A percentile compares a stretch with the other conserved stretches of the same genome.
These are phyloP conservation scores for Drosophila ogumai DNA, from an alignment of 1,140 invertebrate genomes.

Conservation along the genomic window DNA sequence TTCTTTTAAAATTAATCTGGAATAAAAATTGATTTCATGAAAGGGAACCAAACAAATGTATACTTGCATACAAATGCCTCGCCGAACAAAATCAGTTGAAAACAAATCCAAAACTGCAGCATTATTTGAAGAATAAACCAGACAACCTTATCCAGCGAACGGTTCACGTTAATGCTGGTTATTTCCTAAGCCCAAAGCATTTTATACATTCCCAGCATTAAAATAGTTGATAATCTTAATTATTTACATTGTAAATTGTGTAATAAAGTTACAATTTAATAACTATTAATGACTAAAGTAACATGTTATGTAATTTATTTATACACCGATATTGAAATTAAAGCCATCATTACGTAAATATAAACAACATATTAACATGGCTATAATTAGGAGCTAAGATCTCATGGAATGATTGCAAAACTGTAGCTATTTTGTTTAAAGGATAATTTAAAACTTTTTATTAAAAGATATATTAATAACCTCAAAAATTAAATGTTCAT, in stretches of 20 bases:
- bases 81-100: neutral
- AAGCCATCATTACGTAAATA: too few relatives aligned
- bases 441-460: too few relatives aligned
- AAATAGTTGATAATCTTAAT: neutral
- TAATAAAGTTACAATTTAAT: too few relatives aligned
- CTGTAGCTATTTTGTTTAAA: too few relatives aligned
- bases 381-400: too few relatives aligned
- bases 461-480: too few relatives aligned
- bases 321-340: too few relatives aligned
- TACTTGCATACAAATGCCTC: slow-evolving; percentile 1
- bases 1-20: neutral
- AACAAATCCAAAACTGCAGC: neutral
- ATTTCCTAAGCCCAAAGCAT: too few relatives aligned
- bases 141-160: neutral
- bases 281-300: neutral
- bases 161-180: neutral
- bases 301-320: neutral
- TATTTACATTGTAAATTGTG: neutral
- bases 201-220: neutral
- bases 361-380: too few relatives aligned
- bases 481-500: too few relatives aligned
- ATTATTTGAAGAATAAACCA: neutral
- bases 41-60: neutral
- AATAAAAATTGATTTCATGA: neutral
- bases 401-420: too few relatives aligned